These are phyloP conservation scores for Ciconia boyciana DNA, from an alignment of 2,113 vertebrate species.

Conservation along the genomic window DNA sequence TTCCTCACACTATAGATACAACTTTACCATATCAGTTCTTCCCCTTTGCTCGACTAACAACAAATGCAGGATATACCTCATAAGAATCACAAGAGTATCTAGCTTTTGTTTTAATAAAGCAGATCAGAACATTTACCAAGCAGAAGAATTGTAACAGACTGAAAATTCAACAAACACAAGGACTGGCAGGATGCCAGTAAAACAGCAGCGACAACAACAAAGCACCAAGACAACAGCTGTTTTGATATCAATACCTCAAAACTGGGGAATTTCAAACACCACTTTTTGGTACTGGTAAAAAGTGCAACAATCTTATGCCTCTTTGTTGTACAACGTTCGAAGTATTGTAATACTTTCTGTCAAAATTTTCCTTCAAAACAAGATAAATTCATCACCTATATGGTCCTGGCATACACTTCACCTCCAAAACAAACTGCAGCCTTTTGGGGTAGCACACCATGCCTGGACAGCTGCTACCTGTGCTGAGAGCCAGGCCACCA, in stretches of 20 bases:
- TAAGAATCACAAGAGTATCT: background rate
- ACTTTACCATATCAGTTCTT: background rate
- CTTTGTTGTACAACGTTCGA: background rate
- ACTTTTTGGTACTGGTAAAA: background rate
- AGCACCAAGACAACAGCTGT: background rate
- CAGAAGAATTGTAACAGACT: background rate
- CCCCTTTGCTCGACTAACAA: background rate
- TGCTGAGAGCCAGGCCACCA: background rate
- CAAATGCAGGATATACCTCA: background rate
- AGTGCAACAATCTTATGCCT: background rate
- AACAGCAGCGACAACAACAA: background rate
- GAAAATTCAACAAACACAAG: background rate
- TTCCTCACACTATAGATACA: background rate
- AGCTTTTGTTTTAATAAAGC: background rate
- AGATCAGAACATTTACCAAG: background rate
- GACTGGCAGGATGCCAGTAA: background rate
- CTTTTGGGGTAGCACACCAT: rapidly evolving
- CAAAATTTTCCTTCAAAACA: background rate
- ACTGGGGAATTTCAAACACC: background rate
- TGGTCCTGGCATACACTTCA: background rate
- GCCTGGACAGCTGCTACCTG: background rate
- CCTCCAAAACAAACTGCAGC: background rate
- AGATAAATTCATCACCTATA: rapidly evolving
- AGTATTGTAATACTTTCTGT: background rate
- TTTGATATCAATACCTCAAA: background rate